Evolutionary conservation across 2,113 vertebrate species (phyloP), one percentile per base, ranked within the genome.

Genomic region (Laticauda laticaudata): DNA sequence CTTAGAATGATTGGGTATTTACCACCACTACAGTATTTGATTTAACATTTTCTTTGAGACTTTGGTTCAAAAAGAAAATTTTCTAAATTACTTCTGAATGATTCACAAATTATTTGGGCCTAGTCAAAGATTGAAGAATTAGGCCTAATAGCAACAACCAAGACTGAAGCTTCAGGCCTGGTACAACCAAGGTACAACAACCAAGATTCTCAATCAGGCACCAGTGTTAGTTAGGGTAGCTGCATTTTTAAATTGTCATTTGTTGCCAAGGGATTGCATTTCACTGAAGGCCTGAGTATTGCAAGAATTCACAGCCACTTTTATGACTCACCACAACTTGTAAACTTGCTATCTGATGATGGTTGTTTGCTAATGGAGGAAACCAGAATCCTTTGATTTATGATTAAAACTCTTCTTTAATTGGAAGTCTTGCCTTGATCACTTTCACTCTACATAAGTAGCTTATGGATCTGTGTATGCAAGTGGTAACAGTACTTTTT

Each of bases 31-130:
- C 18, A 39, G 34, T 81, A 43, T 81, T 81, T 43, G 34, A 81
- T 96, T 26, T 92, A 0, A 1, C 29, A 54, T n/a, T 87, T 95
- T 55, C 91, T 91, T 56, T 89, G 20, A 0, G 87, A 96, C 88
- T 90, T 96, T 96, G 90, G 94, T 94, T 92, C 96, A 94, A 96
- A 97, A 97, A 94, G 94, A 95, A 95, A 56, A 18, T 91, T 85
- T 55, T 64, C 29, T 56, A 64, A 92, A 3, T 51, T 39, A 26
- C 18, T 88, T 53, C n/a, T 92, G 61, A 53, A 59, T 1, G 9
- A 55, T 91, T 34, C n/a, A 3, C 26, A 56, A 86, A 26, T 45
- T 56, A 56, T 86, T 11, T 34, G 53, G 34, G n/a, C 15, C 34
- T n/a, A 75, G 69, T 64, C 15, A 29, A 91, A 81, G 90, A 55